Percentiles rank a stretch among this genome's conserved stretches.
Conservation (phyloP, 2,113 vertebrate species). For the Thunnus thynnus region DNA sequence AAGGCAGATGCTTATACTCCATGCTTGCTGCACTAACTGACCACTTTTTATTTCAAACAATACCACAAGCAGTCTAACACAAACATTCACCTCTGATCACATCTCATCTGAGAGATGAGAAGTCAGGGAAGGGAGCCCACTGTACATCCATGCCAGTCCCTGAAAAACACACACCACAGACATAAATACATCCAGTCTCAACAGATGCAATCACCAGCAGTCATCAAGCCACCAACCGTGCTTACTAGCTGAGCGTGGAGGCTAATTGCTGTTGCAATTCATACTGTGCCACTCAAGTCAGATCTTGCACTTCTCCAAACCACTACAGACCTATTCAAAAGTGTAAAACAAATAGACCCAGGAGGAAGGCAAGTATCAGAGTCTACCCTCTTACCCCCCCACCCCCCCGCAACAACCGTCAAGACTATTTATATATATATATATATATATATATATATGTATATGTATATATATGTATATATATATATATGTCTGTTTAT, state of each 20-base stretch:
- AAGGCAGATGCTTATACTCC: conserved; percentile 6
- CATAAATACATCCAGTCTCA: not conserved
- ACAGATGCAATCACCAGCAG: conserved; percentile 15
- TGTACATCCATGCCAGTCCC: not conserved
- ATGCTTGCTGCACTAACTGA: conserved; percentile 11
- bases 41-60: conserved; percentile 35
- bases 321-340: not conserved
- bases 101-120: conserved; percentile 18
- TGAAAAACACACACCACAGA: conserved; percentile 10
- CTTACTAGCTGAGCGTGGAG: not conserved
- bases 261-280: too few relatives aligned
- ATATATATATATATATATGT: too few relatives aligned
- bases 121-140: not conserved
- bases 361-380: too few relatives aligned
- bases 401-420: too few relatives aligned
- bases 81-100: conserved; percentile 17
- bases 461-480: too few relatives aligned
- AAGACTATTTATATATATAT: too few relatives aligned
- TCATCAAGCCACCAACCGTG: not conserved
- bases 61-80: conserved; percentile 17
- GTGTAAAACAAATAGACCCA: too few relatives aligned
- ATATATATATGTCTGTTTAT: too few relatives aligned
- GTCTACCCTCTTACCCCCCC: too few relatives aligned
- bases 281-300: too few relatives aligned
- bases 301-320: not conserved